phyloP scores from a whole-genome alignment of 1,140 invertebrate species.

The Solenopsis invicta region DNA sequence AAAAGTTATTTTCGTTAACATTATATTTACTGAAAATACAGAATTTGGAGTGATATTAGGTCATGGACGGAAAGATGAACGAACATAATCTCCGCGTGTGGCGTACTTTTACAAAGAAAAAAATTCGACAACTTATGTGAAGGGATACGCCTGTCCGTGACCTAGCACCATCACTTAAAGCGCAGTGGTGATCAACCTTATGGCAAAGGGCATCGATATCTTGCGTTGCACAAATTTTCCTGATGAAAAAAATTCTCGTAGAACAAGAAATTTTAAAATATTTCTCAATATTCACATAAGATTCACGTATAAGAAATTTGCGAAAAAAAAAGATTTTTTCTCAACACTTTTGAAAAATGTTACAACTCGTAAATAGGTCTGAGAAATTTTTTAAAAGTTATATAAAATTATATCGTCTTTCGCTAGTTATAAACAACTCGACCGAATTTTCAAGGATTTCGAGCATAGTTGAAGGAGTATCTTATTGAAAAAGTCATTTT shows the following conservation, averaged over 20 bases:
- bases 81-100: slow-evolving; percentile 6
- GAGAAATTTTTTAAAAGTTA: too few species aligned
- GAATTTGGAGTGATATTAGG: slow-evolving; percentile 41
- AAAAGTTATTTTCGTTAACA: background rate
- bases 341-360: too few species aligned
- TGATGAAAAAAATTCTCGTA: too few species aligned
- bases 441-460: background rate
- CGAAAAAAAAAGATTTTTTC: too few species aligned
- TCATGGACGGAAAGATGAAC: slow-evolving; percentile 42
- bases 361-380: too few species aligned
- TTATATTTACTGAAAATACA: slow-evolving; percentile 25
- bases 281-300: too few species aligned
- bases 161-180: slow-evolving; percentile 52
- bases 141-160: slow-evolving; percentile 51
- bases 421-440: background rate
- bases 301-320: too few species aligned
- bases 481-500: background rate
- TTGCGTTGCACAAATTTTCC: background rate
- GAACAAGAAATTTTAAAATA: too few species aligned
- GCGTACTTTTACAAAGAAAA: slow-evolving; percentile 57
- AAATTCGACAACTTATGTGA: slow-evolving; percentile 48
- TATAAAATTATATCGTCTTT: background rate
- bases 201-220: background rate
- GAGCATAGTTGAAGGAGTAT: background rate
- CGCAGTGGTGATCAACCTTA: slow-evolving; percentile 50